phyloP scores from a whole-genome alignment of 2,113 vertebrate species.

The Physeter macrocephalus region DNA sequence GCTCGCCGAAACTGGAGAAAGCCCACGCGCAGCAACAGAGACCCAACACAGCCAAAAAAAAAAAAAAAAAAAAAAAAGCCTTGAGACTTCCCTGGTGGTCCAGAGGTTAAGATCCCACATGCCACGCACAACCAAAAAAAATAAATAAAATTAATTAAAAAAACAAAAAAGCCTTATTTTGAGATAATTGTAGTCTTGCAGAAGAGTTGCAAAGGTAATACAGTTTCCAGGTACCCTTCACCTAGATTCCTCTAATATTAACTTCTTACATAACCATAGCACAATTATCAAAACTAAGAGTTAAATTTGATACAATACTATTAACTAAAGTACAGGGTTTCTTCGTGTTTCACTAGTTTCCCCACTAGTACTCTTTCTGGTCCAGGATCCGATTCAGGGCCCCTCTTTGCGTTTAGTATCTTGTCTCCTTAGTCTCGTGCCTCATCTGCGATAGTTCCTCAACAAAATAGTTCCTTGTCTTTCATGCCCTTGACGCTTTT shows the following conservation, averaged over 20 bases:
- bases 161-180: background rate
- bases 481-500: background rate
- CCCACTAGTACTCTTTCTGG: background rate
- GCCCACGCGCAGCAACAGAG: too few relatives aligned
- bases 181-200: background rate
- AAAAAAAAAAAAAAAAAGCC: too few relatives aligned
- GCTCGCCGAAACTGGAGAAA: too few relatives aligned
- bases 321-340: background rate
- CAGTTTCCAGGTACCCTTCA: background rate
- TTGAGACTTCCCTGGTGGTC: too few relatives aligned
- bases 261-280: background rate
- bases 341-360: background rate
- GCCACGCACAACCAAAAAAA: fast-evolving
- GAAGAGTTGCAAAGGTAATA: background rate
- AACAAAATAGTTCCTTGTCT: background rate
- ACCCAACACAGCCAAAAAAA: too few relatives aligned
- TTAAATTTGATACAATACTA: background rate
- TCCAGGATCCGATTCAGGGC: background rate
- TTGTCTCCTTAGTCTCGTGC: background rate
- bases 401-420: background rate
- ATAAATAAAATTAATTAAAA: background rate
- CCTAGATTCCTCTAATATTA: background rate
- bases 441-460: background rate
- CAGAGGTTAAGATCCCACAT: background rate
- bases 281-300: background rate